Percentiles rank a stretch among this genome's conserved stretches.
These are phyloP conservation scores for Parochlus steinenii DNA, from an alignment of 2,888 invertebrate genomes.

Conservation along the genomic window DNA sequence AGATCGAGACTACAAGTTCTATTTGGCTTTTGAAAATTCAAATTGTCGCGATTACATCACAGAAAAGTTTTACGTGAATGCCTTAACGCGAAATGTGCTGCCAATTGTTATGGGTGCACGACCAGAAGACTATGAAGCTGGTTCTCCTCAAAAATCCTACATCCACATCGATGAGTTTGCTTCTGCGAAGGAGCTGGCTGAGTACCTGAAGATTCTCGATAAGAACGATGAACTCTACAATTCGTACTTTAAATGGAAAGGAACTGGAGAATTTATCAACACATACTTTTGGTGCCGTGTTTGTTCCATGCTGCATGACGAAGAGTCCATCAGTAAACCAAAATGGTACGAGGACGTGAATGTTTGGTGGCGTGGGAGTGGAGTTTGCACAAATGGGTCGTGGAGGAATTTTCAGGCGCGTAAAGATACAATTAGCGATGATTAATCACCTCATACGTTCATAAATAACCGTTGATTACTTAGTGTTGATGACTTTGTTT, in stretches of 20 bases:
- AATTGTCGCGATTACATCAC: constrained; percentile 91
- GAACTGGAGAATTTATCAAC: constrained; percentile 90
- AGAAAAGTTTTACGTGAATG: constrained; percentile 93
- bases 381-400: constrained; percentile 55
- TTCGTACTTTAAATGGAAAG: constrained; percentile 88
- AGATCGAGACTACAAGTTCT: constrained; percentile 88
- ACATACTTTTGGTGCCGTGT: constrained; percentile 88
- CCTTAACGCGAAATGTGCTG: constrained; percentile 68
- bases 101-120: constrained; percentile 95
- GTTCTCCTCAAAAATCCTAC: constrained; percentile 80
- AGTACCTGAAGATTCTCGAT: constrained; percentile 70
- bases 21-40: constrained; percentile 92
- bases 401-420: constrained; percentile 40
- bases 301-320: constrained; percentile 69
- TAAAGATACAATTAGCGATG: constrained; percentile 29
- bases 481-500: too few relatives aligned
- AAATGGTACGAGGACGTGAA: constrained; percentile 50
- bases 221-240: constrained; percentile 81
- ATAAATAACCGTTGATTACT: too few relatives aligned
- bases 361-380: constrained; percentile 80
- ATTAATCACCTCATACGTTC: too few relatives aligned
- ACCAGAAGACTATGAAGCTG: constrained; percentile 75
- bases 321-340: constrained; percentile 21
- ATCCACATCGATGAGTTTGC: constrained; percentile 93
- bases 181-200: constrained; percentile 70